Conservation (phyloP, 2,888 invertebrate genomes). For the Andrena bucephala region DNA sequence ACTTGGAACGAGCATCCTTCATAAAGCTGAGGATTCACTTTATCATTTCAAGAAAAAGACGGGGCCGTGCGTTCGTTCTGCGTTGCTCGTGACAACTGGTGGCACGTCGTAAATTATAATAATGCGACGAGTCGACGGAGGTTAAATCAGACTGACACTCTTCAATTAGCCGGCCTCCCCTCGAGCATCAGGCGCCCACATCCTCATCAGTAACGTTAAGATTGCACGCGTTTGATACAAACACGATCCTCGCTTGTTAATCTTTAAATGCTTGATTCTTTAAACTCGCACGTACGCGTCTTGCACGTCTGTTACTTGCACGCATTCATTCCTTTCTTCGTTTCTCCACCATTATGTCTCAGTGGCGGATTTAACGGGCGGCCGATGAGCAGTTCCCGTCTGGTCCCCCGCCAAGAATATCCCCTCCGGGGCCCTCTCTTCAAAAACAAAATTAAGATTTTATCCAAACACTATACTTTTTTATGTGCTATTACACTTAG, state of each 20-base stretch:
- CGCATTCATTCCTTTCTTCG: neutral
- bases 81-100: slow-evolving; percentile 68
- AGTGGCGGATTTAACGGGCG: too few species aligned
- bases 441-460: too few species aligned
- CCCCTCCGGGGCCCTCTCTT: too few species aligned
- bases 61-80: slow-evolving; percentile 37
- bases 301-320: neutral
- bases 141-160: slow-evolving; percentile 79
- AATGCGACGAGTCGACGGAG: slow-evolving; percentile 72
- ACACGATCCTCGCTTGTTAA: slow-evolving; percentile 40
- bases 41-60: slow-evolving; percentile 20
- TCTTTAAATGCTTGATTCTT: neutral
- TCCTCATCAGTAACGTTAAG: slow-evolving; percentile 65
- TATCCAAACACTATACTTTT: too few species aligned
- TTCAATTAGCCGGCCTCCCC: slow-evolving; percentile 73
- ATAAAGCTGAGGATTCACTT: neutral
- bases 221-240: slow-evolving; percentile 41
- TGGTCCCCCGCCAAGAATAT: too few species aligned
- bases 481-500: too few species aligned
- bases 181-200: slow-evolving; percentile 67
- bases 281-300: too few species aligned
- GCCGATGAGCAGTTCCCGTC: too few species aligned
- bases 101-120: slow-evolving; percentile 74
- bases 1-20: neutral
- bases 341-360: too few species aligned